Evolutionary conservation across 1,140 invertebrate species (phyloP), one percentile per base, ranked within the genome.

Genomic region (Lycorma delicatula): DNA sequence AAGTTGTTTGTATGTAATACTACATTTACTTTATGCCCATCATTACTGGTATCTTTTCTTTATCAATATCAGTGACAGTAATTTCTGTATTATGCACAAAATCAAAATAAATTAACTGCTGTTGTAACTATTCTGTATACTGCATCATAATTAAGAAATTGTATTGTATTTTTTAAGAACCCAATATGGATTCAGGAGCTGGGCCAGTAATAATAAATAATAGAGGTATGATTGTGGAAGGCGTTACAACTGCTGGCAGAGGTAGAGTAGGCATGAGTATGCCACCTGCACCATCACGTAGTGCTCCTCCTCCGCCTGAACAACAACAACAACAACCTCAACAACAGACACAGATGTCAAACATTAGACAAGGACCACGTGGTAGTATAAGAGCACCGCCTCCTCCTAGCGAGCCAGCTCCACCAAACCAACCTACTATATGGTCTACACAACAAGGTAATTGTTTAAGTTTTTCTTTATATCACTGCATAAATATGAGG

Each of bases 391-490:
- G 46, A 25, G 55, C 55, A 7, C 46, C 55, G 1, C 48, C 55
- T 3, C 55, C 55, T n/a, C 55, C 55, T 13, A 13, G 26, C 20
- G 55, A 50, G 27, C 55, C 55, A 1, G 55, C 46, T 3, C 55
- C 55, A 3, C 55, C 55, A 25, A 55, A 55, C 23, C 54, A 55
- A 25, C 54, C 54, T 4, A 55, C 20, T n/a, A 25, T 49, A 23
- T 25, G 47, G 20, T 49, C 25, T n/a, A n/a, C n/a, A 7, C 16
- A 22, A 2, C 25, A 49, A 5, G 6, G 47, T 1, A 31, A 31
- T 31, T 31, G 29, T 31, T 31, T 31, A 31, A 31, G 13, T 31
- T 6, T 31, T 31, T 6, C 6, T 31, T 31, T 18, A 38, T n/a
- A 12, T 6, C n/a, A n/a, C n/a, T 5, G 13, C 18, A 38, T 13